phyloP scores from a whole-genome alignment of 2,888 invertebrate species.

The Monoplex corrugatus region DNA sequence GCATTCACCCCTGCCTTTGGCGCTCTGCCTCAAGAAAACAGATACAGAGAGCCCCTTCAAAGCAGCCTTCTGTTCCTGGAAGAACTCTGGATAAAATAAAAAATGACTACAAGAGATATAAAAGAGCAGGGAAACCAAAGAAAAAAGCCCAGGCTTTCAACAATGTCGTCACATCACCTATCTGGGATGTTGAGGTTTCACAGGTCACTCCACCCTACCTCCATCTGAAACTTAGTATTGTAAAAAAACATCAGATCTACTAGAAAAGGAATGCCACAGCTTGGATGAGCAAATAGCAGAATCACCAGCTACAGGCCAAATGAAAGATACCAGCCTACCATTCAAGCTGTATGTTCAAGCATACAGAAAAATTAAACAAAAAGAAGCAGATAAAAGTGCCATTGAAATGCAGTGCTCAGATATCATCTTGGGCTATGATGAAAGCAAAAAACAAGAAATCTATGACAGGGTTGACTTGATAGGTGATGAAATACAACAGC shows the following conservation, averaged over 20 bases:
- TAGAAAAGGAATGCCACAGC: conserved; percentile 3
- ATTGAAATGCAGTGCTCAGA: no score
- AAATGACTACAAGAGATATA: background rate
- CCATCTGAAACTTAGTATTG: conserved; percentile 32
- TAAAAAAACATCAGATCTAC: conserved; percentile 26
- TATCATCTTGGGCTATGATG: no score
- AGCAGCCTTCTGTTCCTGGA: background rate
- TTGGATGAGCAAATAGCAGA: background rate
- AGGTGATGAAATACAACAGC: no score
- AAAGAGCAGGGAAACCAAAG: background rate
- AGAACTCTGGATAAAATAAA: background rate
- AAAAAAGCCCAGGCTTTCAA: background rate
- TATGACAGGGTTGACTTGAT: no score
- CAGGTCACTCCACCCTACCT: conserved; percentile 34
- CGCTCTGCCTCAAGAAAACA: background rate
- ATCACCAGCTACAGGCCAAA: no score
- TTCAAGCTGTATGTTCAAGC: no score
- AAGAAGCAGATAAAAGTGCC: no score
- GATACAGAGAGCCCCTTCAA: background rate
- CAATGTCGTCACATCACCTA: background rate
- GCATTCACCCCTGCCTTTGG: conserved; percentile 35
- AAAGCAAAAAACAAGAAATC: no score
- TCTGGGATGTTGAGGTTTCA: background rate
- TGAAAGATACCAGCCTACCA: no score
- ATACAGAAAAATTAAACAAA: no score